phyloP scores from a whole-genome alignment of 2,113 vertebrate species.

The Zosterops japonicus region DNA sequence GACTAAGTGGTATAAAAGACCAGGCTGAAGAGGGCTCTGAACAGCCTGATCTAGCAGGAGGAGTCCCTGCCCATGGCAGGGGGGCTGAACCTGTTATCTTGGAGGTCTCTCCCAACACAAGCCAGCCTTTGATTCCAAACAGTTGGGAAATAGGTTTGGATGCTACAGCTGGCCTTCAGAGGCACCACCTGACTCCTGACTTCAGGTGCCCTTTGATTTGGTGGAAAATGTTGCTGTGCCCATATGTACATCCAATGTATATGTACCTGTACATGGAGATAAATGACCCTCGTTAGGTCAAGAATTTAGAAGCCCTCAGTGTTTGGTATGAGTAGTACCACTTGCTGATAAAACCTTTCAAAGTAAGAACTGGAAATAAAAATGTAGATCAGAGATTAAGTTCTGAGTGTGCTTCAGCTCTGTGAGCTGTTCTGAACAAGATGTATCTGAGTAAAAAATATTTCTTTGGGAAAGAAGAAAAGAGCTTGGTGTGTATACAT shows the following conservation, averaged over 20 bases:
- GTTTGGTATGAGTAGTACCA: neutral
- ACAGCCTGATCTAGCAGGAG: neutral
- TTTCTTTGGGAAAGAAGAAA: neutral
- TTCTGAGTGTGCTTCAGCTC: neutral
- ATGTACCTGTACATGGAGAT: neutral
- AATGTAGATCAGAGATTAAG: neutral
- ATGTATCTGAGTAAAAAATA: neutral
- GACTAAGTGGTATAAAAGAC: neutral
- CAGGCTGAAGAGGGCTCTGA: neutral
- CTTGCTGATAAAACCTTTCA: neutral
- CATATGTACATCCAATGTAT: fast-evolving
- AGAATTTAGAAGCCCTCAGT: neutral
- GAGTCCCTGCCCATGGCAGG: neutral
- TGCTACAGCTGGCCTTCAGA: neutral
- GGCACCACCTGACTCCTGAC: neutral
- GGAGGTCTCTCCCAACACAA: neutral
- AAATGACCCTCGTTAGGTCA: neutral
- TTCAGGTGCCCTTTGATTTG: neutral
- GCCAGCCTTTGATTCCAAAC: neutral
- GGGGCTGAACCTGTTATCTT: too few species aligned
- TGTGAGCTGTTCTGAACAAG: neutral
- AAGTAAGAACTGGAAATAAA: neutral
- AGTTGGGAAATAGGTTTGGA: neutral
- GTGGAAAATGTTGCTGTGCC: neutral
- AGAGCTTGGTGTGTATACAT: neutral